Evolutionary conservation across 2,797 vertebrate species (phyloP), one percentile per base, ranked within the genome.

Genomic region (Sebastes cheni): DNA sequence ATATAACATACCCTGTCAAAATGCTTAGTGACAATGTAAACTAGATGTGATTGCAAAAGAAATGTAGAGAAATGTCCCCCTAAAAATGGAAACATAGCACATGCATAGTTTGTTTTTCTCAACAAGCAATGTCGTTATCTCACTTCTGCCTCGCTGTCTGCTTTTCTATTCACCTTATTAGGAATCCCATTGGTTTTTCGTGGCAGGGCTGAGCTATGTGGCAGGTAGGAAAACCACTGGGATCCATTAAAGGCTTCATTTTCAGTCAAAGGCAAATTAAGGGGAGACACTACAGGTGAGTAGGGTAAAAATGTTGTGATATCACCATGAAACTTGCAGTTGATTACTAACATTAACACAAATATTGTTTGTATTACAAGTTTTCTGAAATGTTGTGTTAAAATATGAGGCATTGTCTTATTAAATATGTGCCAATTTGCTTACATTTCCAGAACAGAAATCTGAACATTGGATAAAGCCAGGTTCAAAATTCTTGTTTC

Each of bases 141-240:
- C 64, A 25, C 68, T 65, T 25, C 18, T 78, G 67, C 52, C 50
- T 89, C 80, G 32, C 16, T 61, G 54, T 77, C 36, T 76, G 85
- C 72, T 68, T 77, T 73, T 27, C 39, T 67, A 71, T 80, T 39
- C 39, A 69, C 25, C 68, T 82, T 59, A 79, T 85, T 90, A 84
- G 68, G 67, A 81, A 77, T 84, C 79, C 59, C 56, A 68, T 13
- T 50, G 75, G 83, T 83, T 85, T 78, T 78, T 79, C 6, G 16
- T 54, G 42, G 62, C 68, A 74, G 74, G 72, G 74, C 13, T 1
- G 54, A 32, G 52, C 59, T 64, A 59, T 6, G 20, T 54, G 42
- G 66, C 68, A 74, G 74, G 72, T 80, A 69, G 81, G 50, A 65
- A 84, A 86, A 80, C 80, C 84, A 14, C 69, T 75, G 87, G 86